A percentile compares a stretch with the other conserved stretches of the same genome.
phyloP scores from a whole-genome alignment of 2,797 vertebrate genomes.

The Trachurus trachurus region DNA sequence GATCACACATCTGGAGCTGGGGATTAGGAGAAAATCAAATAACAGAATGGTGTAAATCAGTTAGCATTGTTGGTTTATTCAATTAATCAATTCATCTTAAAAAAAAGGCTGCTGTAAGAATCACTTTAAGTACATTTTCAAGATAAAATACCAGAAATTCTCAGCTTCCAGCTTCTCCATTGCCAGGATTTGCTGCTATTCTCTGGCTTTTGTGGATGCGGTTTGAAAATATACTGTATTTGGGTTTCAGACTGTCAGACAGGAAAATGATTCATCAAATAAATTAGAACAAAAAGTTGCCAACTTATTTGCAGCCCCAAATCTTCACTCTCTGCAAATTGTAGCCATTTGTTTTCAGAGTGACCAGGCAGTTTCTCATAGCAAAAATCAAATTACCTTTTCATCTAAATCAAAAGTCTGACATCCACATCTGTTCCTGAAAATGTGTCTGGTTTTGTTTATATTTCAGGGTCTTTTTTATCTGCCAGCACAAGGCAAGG shows the following conservation, averaged over 20 bases:
- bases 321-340: background rate
- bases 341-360: background rate
- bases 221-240: background rate
- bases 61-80: background rate
- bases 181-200: background rate
- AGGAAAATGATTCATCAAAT: background rate
- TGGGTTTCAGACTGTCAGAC: background rate
- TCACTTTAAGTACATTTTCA: background rate
- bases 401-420: background rate
- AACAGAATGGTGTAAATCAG: background rate
- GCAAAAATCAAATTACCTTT: background rate
- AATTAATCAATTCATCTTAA: background rate
- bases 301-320: background rate
- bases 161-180: background rate
- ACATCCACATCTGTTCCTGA: background rate
- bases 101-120: background rate
- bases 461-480: background rate
- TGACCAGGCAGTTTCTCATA: background rate
- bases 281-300: background rate
- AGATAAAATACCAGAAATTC: background rate
- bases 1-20: slow-evolving; percentile 28
- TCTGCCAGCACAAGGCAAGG: background rate
- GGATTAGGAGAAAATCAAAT: background rate
- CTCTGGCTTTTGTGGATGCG: background rate
- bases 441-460: background rate